Conservation (phyloP, 2,888 invertebrate species). For the Gymnosoma rotundatum region DNA sequence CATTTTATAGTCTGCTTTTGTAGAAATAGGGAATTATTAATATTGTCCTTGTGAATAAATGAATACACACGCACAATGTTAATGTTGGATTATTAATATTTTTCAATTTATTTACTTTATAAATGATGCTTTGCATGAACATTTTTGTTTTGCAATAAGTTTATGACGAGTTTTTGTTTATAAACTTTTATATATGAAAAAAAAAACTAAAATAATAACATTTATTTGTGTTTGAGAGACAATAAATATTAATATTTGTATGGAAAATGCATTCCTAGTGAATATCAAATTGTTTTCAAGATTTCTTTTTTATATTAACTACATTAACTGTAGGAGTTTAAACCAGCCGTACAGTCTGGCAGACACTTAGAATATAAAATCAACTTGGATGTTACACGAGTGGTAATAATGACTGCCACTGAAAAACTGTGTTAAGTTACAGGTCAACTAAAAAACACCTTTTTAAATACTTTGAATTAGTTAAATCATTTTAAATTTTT, state of each 20-base stretch:
- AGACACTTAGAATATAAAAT: too few relatives aligned
- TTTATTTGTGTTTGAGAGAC: not conserved
- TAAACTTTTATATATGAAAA: not conserved
- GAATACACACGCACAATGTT: slow-evolving; percentile 14
- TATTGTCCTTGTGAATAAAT: not conserved
- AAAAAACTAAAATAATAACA: not conserved
- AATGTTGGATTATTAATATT: slow-evolving; percentile 19
- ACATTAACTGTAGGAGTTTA: too few relatives aligned
- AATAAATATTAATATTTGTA: not conserved
- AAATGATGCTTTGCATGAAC: slow-evolving; percentile 21
- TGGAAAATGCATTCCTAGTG: not conserved
- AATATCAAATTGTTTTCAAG: too few relatives aligned
- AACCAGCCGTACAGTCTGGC: too few relatives aligned
- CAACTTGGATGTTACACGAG: too few relatives aligned
- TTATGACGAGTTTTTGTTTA: not conserved
- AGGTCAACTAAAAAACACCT: too few relatives aligned
- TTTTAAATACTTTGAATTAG: too few relatives aligned
- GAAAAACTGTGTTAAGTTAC: too few relatives aligned
- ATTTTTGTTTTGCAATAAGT: slow-evolving; percentile 24
- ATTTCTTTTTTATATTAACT: too few relatives aligned
- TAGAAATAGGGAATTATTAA: slow-evolving; percentile 17
- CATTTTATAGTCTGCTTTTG: not conserved
- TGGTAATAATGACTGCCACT: too few relatives aligned
- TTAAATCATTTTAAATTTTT: too few relatives aligned
- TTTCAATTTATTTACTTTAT: slow-evolving; percentile 1